A percentile compares a stretch with the other conserved stretches of the same genome.
phyloP scores from a whole-genome alignment of 2,113 vertebrate species.

The Dipodomys spectabilis region DNA sequence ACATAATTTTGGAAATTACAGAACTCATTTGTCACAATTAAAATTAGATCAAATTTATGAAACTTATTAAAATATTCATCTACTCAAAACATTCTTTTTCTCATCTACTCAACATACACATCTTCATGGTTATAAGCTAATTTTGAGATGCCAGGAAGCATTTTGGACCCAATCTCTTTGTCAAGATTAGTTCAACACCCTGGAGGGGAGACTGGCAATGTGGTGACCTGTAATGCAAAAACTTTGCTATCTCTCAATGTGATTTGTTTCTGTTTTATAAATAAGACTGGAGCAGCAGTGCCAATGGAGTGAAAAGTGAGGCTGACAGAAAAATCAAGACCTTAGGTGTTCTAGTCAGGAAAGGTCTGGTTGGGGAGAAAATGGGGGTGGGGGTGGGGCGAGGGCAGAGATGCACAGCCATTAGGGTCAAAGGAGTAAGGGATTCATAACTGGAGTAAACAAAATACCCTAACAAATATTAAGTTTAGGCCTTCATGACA shows the following conservation, averaged over 20 bases:
- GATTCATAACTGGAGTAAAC: neutral
- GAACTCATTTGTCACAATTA: neutral
- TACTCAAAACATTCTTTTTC: neutral
- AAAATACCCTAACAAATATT: neutral
- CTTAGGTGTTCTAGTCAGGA: neutral
- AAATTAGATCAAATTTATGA: neutral
- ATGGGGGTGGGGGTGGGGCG: too few relatives aligned
- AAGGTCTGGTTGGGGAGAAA: neutral
- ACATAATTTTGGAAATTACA: neutral
- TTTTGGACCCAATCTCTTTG: neutral
- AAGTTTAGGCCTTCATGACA: neutral
- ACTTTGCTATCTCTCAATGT: neutral
- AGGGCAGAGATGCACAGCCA: too few relatives aligned
- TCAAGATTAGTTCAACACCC: neutral
- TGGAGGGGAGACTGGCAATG: neutral
- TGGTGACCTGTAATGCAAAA: too few relatives aligned
- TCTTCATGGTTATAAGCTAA: too few relatives aligned
- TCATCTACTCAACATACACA: too few relatives aligned
- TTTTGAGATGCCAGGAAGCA: too few relatives aligned
- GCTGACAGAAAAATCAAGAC: neutral
- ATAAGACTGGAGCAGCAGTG: neutral
- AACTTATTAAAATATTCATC: neutral
- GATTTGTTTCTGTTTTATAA: slow-evolving; percentile 2
- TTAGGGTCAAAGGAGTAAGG: neutral
- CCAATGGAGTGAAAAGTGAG: neutral